phyloP scores from a whole-genome alignment of 2,888 invertebrate genomes.

The Erebia aethiops region DNA sequence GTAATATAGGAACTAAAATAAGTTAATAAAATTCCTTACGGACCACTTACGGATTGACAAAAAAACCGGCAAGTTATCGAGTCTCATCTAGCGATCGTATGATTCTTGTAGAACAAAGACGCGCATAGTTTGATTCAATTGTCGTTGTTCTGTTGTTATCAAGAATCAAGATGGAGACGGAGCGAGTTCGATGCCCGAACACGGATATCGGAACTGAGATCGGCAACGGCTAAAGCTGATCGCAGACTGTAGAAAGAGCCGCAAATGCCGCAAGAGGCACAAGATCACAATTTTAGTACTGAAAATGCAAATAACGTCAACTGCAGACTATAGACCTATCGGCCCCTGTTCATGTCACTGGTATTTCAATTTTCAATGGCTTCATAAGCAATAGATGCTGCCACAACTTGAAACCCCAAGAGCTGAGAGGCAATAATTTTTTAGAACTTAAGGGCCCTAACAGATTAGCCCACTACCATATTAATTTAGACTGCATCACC shows the following conservation, averaged over 20 bases:
- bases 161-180: conserved; percentile 60
- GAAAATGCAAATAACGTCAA: no score
- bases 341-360: no score
- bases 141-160: conserved; percentile 54
- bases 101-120: conserved; percentile 28
- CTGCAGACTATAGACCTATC: no score
- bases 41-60: neutral
- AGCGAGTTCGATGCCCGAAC: conserved; percentile 61
- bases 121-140: conserved; percentile 59
- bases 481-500: no score
- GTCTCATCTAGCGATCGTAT: conserved; percentile 20
- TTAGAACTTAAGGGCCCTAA: no score
- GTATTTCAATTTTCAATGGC: no score
- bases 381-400: no score
- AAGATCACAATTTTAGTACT: no score
- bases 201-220: conserved; percentile 45
- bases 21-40: neutral
- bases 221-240: conserved; percentile 27
- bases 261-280: neutral
- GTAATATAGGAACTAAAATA: neutral
- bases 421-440: no score
- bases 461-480: no score
- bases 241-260: neutral
- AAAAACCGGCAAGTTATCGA: neutral
- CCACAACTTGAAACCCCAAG: no score